Evolutionary conservation across 2,888 invertebrate genomes (phyloP).

Genomic region (Pandemis corylana): DNA sequence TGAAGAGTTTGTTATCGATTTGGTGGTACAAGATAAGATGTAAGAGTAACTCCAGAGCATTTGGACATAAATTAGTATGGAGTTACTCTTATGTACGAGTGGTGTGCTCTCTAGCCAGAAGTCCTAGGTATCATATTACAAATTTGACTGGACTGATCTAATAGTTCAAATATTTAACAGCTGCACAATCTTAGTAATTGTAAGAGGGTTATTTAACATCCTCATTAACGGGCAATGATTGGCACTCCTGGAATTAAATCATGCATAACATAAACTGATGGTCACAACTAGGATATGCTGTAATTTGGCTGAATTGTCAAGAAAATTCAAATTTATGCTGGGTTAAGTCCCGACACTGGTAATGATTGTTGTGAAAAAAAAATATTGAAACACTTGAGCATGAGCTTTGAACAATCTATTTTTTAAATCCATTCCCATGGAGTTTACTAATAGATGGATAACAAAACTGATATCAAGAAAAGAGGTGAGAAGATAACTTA

Average conservation of each 20-base stretch:
- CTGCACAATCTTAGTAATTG: background rate
- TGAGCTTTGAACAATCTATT: background rate
- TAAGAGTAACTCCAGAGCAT: background rate
- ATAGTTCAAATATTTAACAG: background rate
- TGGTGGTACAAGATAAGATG: background rate
- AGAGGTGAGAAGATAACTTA: conserved; percentile 18
- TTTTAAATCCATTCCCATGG: background rate
- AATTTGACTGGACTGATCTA: background rate
- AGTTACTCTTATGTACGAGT: background rate
- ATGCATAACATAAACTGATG: too few species aligned
- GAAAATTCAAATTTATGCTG: too few species aligned
- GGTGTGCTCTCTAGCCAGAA: background rate
- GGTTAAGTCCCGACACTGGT: too few species aligned
- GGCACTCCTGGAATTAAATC: too few species aligned
- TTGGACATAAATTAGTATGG: background rate
- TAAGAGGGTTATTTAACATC: too few species aligned
- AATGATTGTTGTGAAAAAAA: too few species aligned
- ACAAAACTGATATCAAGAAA: conserved; percentile 16
- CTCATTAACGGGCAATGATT: too few species aligned
- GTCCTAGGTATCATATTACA: background rate
- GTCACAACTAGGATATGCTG: too few species aligned
- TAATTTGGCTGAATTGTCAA: too few species aligned
- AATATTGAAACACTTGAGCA: background rate
- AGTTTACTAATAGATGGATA: background rate
- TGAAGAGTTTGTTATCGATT: background rate